These are phyloP conservation scores for Caenorhabditis briggsae DNA, from an alignment of 1,140 invertebrate species.

Conservation along the genomic window DNA sequence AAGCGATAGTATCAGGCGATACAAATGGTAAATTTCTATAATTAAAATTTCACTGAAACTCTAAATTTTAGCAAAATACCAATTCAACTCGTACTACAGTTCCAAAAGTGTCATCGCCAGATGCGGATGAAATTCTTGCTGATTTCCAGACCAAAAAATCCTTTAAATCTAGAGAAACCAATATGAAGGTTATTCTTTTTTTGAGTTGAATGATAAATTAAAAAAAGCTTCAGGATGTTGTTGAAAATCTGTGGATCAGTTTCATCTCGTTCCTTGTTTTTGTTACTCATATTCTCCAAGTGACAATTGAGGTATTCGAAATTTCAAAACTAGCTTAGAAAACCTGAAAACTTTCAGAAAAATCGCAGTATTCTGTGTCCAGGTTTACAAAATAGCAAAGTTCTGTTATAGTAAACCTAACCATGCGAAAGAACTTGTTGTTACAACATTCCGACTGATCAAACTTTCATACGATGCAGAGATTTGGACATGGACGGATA, in stretches of 20 bases:
- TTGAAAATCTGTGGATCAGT: not conserved
- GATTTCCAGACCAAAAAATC: not conserved
- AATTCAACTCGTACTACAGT: not conserved
- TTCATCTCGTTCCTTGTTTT: not conserved
- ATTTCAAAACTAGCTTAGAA: not conserved
- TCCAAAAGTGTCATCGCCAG: not conserved
- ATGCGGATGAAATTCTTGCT: not conserved
- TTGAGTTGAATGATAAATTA: too few relatives aligned
- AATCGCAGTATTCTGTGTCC: not conserved
- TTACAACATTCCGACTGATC: not conserved
- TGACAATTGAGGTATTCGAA: not conserved
- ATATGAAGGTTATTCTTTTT: not conserved
- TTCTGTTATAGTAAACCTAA: constrained; percentile 29
- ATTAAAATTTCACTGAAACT: not conserved
- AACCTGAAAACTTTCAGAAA: not conserved
- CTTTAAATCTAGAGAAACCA: too few relatives aligned
- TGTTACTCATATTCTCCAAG: not conserved
- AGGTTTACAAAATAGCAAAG: not conserved
- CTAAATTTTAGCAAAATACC: not conserved
- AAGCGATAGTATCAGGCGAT: too few relatives aligned
- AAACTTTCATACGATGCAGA: constrained; percentile 33
- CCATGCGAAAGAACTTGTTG: not conserved
- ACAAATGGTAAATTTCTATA: not conserved
- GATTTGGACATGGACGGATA: not conserved
- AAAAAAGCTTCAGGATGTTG: not conserved